Evolutionary conservation across 2,113 vertebrate genomes (phyloP), one percentile per base, ranked within the genome.

Genomic region (Dunckerocampus dactyliophorus): DNA sequence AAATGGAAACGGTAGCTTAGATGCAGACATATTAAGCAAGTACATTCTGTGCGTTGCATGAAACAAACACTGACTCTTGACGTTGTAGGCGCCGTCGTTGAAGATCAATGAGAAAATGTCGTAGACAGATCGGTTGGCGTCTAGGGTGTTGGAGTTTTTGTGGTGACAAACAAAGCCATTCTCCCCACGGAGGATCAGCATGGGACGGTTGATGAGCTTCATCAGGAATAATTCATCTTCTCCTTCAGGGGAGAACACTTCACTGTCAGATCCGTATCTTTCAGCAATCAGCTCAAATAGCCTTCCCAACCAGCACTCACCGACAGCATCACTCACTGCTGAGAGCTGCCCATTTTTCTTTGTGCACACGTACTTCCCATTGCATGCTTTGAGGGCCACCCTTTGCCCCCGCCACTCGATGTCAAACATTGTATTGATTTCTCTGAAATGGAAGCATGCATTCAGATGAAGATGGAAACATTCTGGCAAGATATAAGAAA

Each of bases 331-430:
- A 0, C 94, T 95, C 88, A 93, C 87, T 0, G 96, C 95, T 0
- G 95, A 94, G 71, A 98, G 93, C 88, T 99, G 96, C 52, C 96
- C 96, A 0, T 98, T 99, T 88, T 92, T 95, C 90, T 98, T 99
- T 67, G 95, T 97, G 80, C 92, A 94, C 60, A 99, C 89, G 0
- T 96, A 99, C 58, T 96, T 97, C 62, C 95, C 95, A 0, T 97
- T 99, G 77, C 91, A 92, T 55, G 96, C 96, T 15, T 91, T 95
- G 63, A 98, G 90, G 22, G 95, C 94, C 66, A 97, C 91, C 19
- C 93, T 90, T 21, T 91, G 89, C 58, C 92, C 94, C 0, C 91
- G 89, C 96, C 96, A 99, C 79, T 97, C 95, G 13, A 97, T 90
- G 68, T 98, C 93, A 31, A 99, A 99, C 95, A 96, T 93, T 74